Conservation (phyloP, 2,113 vertebrate genomes). For the Romanogobio albipinnatus region DNA sequence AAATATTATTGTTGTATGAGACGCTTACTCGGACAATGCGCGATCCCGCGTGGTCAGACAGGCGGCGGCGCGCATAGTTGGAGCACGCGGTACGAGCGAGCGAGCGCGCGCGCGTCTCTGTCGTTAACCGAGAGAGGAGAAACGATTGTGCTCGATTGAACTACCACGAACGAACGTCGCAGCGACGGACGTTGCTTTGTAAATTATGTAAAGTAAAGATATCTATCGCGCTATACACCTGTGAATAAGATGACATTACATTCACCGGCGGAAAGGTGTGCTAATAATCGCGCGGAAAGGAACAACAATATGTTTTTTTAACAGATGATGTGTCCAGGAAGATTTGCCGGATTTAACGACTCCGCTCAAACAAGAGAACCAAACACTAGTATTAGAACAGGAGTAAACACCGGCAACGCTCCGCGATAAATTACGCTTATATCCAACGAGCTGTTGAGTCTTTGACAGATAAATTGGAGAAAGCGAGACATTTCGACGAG, state of each 20-base stretch:
- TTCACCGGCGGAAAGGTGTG: slow-evolving; percentile 9
- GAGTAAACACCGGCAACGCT: neutral
- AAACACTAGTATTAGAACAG: neutral
- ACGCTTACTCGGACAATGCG: slow-evolving; percentile 13
- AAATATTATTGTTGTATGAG: neutral
- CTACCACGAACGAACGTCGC: slow-evolving; percentile 7
- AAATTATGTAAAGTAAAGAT: slow-evolving; percentile 63
- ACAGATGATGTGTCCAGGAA: slow-evolving; percentile 64
- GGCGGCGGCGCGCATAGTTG: slow-evolving; percentile 45
- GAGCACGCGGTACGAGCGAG: slow-evolving; percentile 23
- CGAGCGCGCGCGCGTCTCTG: neutral
- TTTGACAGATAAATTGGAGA: slow-evolving; percentile 27
- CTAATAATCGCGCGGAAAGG: neutral
- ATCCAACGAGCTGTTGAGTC: slow-evolving; percentile 12
- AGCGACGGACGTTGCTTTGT: slow-evolving; percentile 52
- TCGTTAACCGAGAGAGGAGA: slow-evolving; percentile 20
- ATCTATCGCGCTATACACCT: neutral
- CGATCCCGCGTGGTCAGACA: slow-evolving; percentile 43
- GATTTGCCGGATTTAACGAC: slow-evolving; percentile 64
- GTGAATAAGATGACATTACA: neutral
- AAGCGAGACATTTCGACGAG: slow-evolving; percentile 8
- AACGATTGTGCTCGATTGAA: slow-evolving; percentile 15
- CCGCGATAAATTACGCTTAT: neutral
- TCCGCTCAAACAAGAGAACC: slow-evolving; percentile 38
- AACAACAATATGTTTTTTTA: slow-evolving; percentile 46